These are phyloP conservation scores for Serinus canaria DNA, from an alignment of 2,113 vertebrate genomes.

Conservation along the genomic window DNA sequence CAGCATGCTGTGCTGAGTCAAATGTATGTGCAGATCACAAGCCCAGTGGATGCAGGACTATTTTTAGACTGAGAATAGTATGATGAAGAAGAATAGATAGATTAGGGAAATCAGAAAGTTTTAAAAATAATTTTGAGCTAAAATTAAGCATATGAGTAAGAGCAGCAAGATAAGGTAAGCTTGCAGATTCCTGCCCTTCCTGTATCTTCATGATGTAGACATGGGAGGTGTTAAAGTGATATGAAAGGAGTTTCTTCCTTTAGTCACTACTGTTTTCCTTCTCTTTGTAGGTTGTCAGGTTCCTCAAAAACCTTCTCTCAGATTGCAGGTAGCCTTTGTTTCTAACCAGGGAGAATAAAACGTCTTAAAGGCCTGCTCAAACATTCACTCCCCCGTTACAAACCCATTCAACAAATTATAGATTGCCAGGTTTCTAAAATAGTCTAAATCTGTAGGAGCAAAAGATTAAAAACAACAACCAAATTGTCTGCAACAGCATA, in stretches of 20 bases:
- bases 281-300: background rate
- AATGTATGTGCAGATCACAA: constrained; percentile 58
- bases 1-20: constrained; percentile 62
- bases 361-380: background rate
- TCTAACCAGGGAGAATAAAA: background rate
- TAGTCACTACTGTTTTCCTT: background rate
- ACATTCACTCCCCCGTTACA: background rate
- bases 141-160: background rate
- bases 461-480: background rate
- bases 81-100: background rate
- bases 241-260: background rate
- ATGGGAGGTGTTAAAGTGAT: background rate
- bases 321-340: background rate
- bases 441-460: background rate
- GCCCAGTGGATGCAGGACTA: constrained; percentile 39
- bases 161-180: background rate
- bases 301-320: background rate
- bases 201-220: background rate
- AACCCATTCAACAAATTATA: background rate
- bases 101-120: constrained; percentile 2
- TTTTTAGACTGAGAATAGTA: constrained; percentile 49
- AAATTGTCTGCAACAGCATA: background rate
- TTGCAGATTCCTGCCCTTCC: background rate
- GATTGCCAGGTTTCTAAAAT: background rate
- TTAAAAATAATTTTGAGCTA: constrained; percentile 33